Percentiles rank a stretch among this genome's conserved stretches.
Conservation (phyloP, 2,797 vertebrate genomes). For the Coregonus suidteri region DNA sequence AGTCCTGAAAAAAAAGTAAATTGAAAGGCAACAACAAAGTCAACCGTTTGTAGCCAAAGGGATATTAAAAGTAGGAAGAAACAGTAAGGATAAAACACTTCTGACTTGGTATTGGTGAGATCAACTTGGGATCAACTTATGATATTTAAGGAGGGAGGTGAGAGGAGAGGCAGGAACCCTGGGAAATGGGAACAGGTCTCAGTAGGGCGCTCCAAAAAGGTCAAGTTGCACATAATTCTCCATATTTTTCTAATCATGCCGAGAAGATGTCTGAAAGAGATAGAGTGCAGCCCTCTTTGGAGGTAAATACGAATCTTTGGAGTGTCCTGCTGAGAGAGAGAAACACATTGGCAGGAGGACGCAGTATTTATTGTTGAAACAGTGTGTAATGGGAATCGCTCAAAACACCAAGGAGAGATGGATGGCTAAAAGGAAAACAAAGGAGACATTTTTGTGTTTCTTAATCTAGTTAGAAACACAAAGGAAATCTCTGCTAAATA, state of each 20-base stretch:
- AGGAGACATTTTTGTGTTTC: background rate
- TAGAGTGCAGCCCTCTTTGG: background rate
- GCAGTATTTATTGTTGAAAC: background rate
- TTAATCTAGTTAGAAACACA: background rate
- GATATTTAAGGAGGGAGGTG: background rate
- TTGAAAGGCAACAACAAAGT: background rate
- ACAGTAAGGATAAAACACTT: background rate
- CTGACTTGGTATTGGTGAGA: background rate
- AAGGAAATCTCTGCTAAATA: background rate
- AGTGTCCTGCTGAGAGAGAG: background rate
- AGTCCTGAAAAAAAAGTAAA: background rate
- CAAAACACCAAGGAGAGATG: background rate
- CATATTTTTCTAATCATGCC: conserved; percentile 1
- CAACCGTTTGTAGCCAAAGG: background rate
- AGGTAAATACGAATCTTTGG: background rate
- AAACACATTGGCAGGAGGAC: background rate
- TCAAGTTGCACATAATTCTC: background rate
- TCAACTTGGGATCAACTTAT: background rate
- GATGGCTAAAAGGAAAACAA: background rate
- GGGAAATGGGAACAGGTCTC: background rate
- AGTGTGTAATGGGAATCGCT: background rate
- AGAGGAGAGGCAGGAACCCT: background rate
- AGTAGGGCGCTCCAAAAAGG: background rate
- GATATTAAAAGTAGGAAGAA: background rate
- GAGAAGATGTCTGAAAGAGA: background rate